Conservation (phyloP, 2,797 vertebrate species). For the Rhynchotus rufescens region DNA sequence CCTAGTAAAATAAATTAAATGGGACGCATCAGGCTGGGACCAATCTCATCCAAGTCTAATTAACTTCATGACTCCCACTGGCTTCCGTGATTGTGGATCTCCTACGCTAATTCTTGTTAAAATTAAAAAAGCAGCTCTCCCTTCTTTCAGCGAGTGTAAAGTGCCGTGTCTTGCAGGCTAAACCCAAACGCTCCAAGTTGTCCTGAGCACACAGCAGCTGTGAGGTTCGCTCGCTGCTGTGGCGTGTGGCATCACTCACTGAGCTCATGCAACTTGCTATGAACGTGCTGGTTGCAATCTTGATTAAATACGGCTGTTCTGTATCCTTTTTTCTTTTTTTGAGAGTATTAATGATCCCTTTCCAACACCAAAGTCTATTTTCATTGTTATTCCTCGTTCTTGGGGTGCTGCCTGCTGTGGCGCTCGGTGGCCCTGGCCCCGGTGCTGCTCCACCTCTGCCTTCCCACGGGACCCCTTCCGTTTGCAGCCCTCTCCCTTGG, state of each 20-base stretch:
- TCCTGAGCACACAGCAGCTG: not conserved
- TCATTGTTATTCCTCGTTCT: not conserved
- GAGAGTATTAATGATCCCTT: not conserved
- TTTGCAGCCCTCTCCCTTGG: not conserved
- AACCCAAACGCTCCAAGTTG: not conserved
- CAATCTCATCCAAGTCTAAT: slow-evolving; percentile 18
- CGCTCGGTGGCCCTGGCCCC: not conserved
- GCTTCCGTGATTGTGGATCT: not conserved
- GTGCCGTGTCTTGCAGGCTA: not conserved
- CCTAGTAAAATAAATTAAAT: not conserved
- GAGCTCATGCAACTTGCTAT: not conserved
- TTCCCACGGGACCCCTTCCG: not conserved
- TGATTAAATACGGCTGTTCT: not conserved
- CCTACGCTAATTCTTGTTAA: not conserved
- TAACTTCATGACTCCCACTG: slow-evolving; percentile 50
- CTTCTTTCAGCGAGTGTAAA: slow-evolving; percentile 16
- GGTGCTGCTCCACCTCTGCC: not conserved
- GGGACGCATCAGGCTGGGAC: not conserved
- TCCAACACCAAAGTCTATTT: not conserved
- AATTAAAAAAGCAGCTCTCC: slow-evolving; percentile 37
- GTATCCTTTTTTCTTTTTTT: not conserved
- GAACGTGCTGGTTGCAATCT: not conserved
- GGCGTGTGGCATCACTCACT: not conserved
- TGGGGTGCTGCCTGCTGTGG: not conserved
- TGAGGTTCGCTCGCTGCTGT: not conserved